Evolutionary conservation across 2,113 vertebrate species (phyloP), one percentile per base, ranked within the genome.

Genomic region (Leptosomus discolor): DNA sequence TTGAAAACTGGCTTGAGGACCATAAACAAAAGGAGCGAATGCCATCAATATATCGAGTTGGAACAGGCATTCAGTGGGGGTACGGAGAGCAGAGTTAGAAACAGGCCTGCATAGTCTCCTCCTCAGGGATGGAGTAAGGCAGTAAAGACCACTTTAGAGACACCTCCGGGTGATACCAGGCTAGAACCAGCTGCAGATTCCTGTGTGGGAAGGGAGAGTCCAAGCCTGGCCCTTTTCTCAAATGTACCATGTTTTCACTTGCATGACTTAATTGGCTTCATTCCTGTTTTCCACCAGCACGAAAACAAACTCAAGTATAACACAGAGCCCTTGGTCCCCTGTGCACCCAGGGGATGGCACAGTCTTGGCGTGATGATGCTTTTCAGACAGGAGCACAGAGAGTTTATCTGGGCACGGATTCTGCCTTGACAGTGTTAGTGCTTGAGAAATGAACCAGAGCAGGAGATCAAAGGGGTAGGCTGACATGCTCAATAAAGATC

Each of bases 41-140:
- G 95, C 68, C 75, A 97, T 97, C 95, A 94, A 97, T 96, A 69
- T 76, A 97, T 96, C 83, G 91, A 94, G 97, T 95, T 94, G 92
- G 96, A 97, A 97, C 92, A 97, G 94, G 95, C 83, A 75, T 34
- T 84, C 0, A 4, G 75, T 88, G 61, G 92, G 91, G 77, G 53
- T 58, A 90, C 7, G 5, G 63, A 5, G 5, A 88, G 85, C 77
- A 68, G 71, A 37, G 46, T 43, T 56, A 34, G 68, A 75, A 97
- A 89, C 68, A 83, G 68, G 43, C 30, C 65, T 78, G 81, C 22
- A 5, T 51, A 48, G 64, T 84, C 68, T 85, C 24, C 88, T 94
- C 79, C 92, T 94, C 83, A 9, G 69, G 75, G 88, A 75, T 89
- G 85, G 76, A 89, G 58, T 32, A 57, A 83, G 57, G 80, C 65